Evolutionary conservation across 2,113 vertebrate genomes (phyloP), one percentile per base, ranked within the genome.

Genomic region (Butorides virescens): DNA sequence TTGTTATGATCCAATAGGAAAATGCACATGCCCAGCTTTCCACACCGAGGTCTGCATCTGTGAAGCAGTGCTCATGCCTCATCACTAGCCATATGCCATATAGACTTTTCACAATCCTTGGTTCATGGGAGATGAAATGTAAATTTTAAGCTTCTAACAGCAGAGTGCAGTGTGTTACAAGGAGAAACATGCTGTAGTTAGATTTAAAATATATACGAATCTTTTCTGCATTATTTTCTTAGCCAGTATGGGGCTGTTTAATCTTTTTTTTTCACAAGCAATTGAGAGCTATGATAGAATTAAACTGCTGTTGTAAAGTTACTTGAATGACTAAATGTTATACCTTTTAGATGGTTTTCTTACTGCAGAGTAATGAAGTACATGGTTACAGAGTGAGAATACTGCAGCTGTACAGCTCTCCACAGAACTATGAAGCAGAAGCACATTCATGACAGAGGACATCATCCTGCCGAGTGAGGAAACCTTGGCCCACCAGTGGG

Each of bases 361-460:
- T 75, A 63, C 42, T 71, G 27, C 34, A 47, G 23, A 50, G 8
- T 52, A 77, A 91, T 23, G 37, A 62, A 85, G n/a, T 47, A 67
- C 39, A 23, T 74, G 17, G 27, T 72, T 97, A 95, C 72, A 93
- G 59, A 82, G 72, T 7, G 39, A 67, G 80, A 91, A 92, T 78
- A 72, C 22, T 5, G 13, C 66, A 32, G 30, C 42, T 56, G 30
- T 39, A 87, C 75, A 96, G 34, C 71, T 94, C 70, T 94, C 71
- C 61, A 39, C 47, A n/a, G 52, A 85, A n/a, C 97, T 98, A 99
- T 32, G 97, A 95, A 85, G 98, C 98, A 11, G 98, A 98, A 55
- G 98, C 98, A 49, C 99, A 99, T 79, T 98, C 96, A 27, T 98
- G 98, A 95, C 99, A 99, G 89, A 99, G 94, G 96, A 99, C 97